Base-by-base conservation (phyloP, 2,888 invertebrate species). In the Drosophila borealis region DNA sequence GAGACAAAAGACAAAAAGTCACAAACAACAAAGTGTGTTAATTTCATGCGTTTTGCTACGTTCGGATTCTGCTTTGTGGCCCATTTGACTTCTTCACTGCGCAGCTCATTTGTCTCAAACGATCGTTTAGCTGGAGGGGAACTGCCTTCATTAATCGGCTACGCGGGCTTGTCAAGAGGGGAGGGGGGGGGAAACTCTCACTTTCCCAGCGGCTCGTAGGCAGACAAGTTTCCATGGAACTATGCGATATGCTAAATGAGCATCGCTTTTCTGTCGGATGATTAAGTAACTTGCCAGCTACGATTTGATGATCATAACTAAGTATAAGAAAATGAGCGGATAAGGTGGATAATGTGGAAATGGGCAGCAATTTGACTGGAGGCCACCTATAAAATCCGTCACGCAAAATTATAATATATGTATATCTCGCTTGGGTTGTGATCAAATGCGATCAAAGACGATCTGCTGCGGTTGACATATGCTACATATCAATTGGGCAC, bases 1-100 rank as follows among this genome's bases (percentile, higher is more conserved):
- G 42, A 41, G 6, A 33, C 3, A 33, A 53, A 45, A 51, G 25
- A 54, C 25, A 42, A 36, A 56, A 21, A 46, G 44, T 42, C 39
- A 68, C 37, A 41, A 42, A 42, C 44, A 45, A 50, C 60, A 68
- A 84, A 79, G 64, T 73, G 75, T 81, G 88, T 85, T 87, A 83
- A 78, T 81, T 69, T 77, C 63, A 64, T 65, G 70, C 76, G 53
- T 62, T 77, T 73, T 54, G 70, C 45, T 44, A 53, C 61, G 39
- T 68, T 71, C 53, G 75, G 41, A 54, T 66, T 77, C 67, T 76
- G 45, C 49, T 60, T 51, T 65, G 48, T 66, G 60, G 19, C 73
- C 56, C 65, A 72, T 62, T 80, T 77, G 77, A 74, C 87, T 84
- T 71, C 63, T 49, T 65, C 48, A 55, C 6, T 5, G 17, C 50